Conservation (phyloP, 2,113 vertebrate genomes). For the Hassar affinis region DNA sequence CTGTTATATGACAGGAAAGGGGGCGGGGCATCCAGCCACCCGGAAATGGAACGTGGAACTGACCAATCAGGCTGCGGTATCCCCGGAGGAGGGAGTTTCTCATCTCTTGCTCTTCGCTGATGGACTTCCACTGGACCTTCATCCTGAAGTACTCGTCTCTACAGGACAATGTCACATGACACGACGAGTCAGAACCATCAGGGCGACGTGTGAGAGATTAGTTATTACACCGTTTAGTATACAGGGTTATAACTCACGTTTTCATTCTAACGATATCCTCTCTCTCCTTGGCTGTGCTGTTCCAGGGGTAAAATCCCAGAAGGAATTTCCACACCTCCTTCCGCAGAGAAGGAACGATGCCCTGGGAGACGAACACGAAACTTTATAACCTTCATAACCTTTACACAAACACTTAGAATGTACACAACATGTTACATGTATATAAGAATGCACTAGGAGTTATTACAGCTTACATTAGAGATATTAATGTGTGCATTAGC, state of each 20-base stretch:
- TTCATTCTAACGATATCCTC: constrained; percentile 77
- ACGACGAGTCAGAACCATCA: not conserved
- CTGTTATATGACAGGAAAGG: not conserved
- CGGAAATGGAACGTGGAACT: constrained; percentile 40
- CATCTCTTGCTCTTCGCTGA: constrained; percentile 87
- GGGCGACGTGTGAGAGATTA: not conserved
- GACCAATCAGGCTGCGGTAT: constrained; percentile 85
- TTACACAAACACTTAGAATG: not conserved
- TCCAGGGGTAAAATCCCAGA: constrained; percentile 86
- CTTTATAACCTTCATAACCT: not conserved
- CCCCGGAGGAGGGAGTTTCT: constrained; percentile 86
- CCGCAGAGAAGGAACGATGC: constrained; percentile 73
- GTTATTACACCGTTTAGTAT: not conserved
- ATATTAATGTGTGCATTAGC: not conserved
- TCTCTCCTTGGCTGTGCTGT: constrained; percentile 77
- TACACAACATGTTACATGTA: not conserved
- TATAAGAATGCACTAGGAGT: not conserved
- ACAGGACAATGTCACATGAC: not conserved
- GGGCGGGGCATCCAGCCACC: not conserved
- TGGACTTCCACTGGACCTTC: constrained; percentile 93
- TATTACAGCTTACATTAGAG: not conserved
- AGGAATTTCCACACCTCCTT: constrained; percentile 89
- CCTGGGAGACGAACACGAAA: constrained; percentile 63
- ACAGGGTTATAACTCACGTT: constrained; percentile 72
- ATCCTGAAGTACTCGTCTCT: constrained; percentile 91